Evolutionary conservation across 1,140 invertebrate genomes (phyloP).

Genomic region (Diorhabda elongata): DNA sequence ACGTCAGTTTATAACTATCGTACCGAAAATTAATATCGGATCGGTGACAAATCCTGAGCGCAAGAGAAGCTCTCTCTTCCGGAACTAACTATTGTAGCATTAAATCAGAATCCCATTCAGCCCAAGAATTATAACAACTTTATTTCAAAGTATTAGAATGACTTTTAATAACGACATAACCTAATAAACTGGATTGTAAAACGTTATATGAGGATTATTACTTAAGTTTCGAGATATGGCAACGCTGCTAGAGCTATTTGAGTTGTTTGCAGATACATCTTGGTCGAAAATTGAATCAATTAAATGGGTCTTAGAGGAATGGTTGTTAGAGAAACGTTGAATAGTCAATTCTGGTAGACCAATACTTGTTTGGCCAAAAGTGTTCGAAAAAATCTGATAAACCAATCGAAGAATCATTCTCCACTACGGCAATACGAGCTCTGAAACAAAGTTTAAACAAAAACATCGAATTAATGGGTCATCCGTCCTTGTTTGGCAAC

Average conservation of each 20-base stretch:
- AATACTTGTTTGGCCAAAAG: too few species aligned
- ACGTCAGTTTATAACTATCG: slow-evolving; percentile 27
- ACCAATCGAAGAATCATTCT: too few species aligned
- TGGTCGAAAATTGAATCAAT: background rate
- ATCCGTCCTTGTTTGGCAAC: too few species aligned
- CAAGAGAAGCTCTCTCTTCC: slow-evolving; percentile 35
- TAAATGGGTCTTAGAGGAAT: too few species aligned
- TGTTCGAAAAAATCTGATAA: too few species aligned
- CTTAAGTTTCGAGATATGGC: background rate
- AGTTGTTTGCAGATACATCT: background rate
- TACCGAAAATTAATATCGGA: slow-evolving; percentile 38
- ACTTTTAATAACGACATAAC: background rate
- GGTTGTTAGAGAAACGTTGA: too few species aligned
- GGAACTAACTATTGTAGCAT: slow-evolving; percentile 33
- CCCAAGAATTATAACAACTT: background rate
- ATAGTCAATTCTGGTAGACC: too few species aligned
- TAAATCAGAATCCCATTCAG: slow-evolving; percentile 9
- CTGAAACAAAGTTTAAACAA: too few species aligned
- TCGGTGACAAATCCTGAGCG: slow-evolving; percentile 39
- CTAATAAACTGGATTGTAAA: background rate
- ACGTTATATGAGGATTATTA: background rate
- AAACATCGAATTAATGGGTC: too few species aligned
- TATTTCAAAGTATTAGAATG: background rate
- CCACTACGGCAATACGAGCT: too few species aligned
- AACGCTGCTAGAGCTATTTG: background rate